Evolutionary conservation across 2,888 invertebrate genomes (phyloP).

Genomic region (Apodemia mormo): DNA sequence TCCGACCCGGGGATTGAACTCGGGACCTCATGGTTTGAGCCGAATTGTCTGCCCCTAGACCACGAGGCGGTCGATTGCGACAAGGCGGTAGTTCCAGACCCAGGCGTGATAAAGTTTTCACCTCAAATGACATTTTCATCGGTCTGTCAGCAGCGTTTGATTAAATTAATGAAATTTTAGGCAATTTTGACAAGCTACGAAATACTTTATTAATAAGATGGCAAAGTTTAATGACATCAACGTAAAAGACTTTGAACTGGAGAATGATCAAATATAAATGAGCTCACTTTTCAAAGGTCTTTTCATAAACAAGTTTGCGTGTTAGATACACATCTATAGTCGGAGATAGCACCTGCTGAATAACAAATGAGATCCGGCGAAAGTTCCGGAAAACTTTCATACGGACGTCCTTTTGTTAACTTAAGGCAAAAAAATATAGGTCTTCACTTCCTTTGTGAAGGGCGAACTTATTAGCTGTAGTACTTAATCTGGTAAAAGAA

Average conservation of each 20-base stretch:
- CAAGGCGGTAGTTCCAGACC: too few relatives aligned
- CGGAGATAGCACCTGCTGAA: conserved; percentile 34
- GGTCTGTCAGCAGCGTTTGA: too few relatives aligned
- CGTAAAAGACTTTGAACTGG: background rate
- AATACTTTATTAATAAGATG: too few relatives aligned
- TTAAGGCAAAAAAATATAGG: conserved; percentile 17
- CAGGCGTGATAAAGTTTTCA: too few relatives aligned
- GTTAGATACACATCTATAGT: conserved; percentile 29
- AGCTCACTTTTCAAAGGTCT: background rate
- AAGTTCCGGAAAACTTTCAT: conserved; percentile 32
- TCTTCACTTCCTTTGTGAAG: conserved; percentile 11
- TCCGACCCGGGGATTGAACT: too few relatives aligned
- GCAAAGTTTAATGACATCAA: background rate
- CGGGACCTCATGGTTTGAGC: too few relatives aligned
- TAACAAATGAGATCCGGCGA: conserved; percentile 33
- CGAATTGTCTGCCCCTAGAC: too few relatives aligned
- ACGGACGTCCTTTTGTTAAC: conserved; percentile 27
- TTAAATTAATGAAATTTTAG: too few relatives aligned
- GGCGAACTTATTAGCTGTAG: background rate
- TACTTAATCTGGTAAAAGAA: background rate
- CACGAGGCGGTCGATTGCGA: too few relatives aligned
- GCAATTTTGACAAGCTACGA: too few relatives aligned
- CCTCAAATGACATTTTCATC: too few relatives aligned
- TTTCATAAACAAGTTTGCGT: conserved; percentile 28
- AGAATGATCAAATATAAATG: background rate